Evolutionary conservation across 2,888 invertebrate species (phyloP).

Genomic region (Rhamphomyia laevipes): DNA sequence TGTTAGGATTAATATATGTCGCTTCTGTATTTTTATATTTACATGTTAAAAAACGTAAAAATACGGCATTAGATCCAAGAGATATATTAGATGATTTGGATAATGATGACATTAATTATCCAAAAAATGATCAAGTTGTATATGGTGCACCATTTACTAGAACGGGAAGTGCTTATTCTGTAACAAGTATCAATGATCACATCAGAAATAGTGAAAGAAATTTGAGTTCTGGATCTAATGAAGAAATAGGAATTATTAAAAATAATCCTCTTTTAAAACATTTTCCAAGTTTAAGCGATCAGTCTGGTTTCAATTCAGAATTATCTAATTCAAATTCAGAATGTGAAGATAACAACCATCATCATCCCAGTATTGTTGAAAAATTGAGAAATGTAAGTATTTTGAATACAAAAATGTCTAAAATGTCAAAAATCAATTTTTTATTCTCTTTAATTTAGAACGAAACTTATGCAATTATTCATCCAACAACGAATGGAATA

Average conservation of each 20-base stretch:
- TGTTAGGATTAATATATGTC: constrained; percentile 79
- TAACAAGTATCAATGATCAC: constrained; percentile 25
- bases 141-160: constrained; percentile 34
- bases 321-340: constrained; percentile 53
- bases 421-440: background rate
- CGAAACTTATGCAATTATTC: constrained; percentile 61
- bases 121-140: constrained; percentile 37
- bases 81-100: constrained; percentile 29
- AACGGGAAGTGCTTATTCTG: constrained; percentile 32
- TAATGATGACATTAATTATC: constrained; percentile 40
- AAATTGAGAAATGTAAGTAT: constrained; percentile 31
- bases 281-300: constrained; percentile 44
- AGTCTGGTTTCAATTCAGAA: constrained; percentile 42
- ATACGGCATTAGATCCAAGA: constrained; percentile 26
- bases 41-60: constrained; percentile 57
- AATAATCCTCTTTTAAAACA: constrained; percentile 63
- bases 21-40: constrained; percentile 74
- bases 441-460: constrained; percentile 24
- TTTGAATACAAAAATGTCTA: background rate
- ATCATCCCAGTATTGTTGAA: constrained; percentile 15
- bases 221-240: constrained; percentile 38
- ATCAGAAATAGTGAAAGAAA: constrained; percentile 24
- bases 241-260: constrained; percentile 61
- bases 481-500: constrained; percentile 28
- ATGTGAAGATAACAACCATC: constrained; percentile 45